Conservation (phyloP, 1,140 invertebrate species). For the Drosophila tropicalis region DNA sequence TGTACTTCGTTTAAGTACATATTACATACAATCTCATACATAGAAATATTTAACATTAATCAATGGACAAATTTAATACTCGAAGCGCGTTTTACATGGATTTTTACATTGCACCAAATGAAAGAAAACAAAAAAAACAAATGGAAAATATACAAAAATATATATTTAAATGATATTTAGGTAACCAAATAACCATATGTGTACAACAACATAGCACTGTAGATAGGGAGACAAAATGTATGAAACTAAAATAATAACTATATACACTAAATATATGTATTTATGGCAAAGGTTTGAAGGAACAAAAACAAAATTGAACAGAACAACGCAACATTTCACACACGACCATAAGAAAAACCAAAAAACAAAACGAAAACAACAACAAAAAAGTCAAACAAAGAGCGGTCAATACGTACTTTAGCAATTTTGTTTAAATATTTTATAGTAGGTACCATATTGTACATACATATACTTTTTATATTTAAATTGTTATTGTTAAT, state of each 20-base stretch:
- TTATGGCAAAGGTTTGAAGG: slow-evolving; percentile 65
- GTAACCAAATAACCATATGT: slow-evolving; percentile 48
- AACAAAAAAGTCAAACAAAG: slow-evolving; percentile 15
- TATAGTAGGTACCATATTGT: slow-evolving; percentile 15
- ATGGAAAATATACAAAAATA: slow-evolving; percentile 51
- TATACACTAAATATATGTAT: slow-evolving; percentile 41
- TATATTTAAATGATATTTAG: slow-evolving; percentile 52
- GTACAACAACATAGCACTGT: slow-evolving; percentile 67
- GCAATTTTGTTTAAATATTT: slow-evolving; percentile 16
- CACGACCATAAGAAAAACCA: slow-evolving; percentile 12
- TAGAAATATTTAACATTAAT: slow-evolving; percentile 55
- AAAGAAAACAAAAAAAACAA: slow-evolving; percentile 40
- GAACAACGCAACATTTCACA: slow-evolving; percentile 61
- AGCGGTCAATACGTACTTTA: not conserved
- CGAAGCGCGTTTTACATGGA: slow-evolving; percentile 72
- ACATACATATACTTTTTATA: slow-evolving; percentile 9
- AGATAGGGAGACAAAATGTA: slow-evolving; percentile 73
- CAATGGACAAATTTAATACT: slow-evolving; percentile 64
- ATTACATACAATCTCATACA: slow-evolving; percentile 26
- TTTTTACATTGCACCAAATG: slow-evolving; percentile 78
- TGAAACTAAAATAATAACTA: slow-evolving; percentile 49
- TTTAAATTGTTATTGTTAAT: slow-evolving; percentile 25
- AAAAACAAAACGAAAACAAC: slow-evolving; percentile 2
- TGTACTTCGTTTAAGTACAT: not conserved
- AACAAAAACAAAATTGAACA: slow-evolving; percentile 55